Evolutionary conservation across 2,797 vertebrate species (phyloP).

Genomic region (Lithobates sylvaticus): DNA sequence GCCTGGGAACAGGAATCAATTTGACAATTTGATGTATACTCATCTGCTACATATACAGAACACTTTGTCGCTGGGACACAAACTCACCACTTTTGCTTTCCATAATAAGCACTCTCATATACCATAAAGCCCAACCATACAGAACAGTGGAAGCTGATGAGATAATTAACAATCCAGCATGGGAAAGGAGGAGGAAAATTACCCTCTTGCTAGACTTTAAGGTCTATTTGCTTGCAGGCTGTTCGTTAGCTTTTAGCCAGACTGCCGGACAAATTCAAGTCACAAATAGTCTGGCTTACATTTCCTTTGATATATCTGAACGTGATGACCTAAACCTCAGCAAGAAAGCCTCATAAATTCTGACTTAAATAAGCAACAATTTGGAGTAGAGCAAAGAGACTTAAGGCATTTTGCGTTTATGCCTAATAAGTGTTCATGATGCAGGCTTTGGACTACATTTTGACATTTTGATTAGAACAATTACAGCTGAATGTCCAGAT

Average conservation of each 20-base stretch:
- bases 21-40: no score
- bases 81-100: no score
- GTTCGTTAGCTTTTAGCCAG: background rate
- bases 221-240: background rate
- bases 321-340: slow-evolving; percentile 48
- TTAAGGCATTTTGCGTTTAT: slow-evolving; percentile 44
- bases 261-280: slow-evolving; percentile 29
- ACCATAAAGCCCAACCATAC: no score
- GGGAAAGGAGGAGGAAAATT: background rate
- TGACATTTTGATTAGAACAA: slow-evolving; percentile 70
- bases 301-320: slow-evolving; percentile 48
- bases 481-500: slow-evolving; percentile 63
- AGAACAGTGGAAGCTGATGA: background rate
- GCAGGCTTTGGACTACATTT: slow-evolving; percentile 57
- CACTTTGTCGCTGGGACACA: no score
- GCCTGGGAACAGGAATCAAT: no score
- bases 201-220: background rate
- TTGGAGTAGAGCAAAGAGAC: background rate
- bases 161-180: background rate
- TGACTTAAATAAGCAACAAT: background rate
- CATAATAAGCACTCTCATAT: no score
- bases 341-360: background rate
- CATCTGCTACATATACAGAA: no score
- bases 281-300: slow-evolving; percentile 47
- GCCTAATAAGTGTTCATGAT: slow-evolving; percentile 49